These are phyloP conservation scores for Eudasyphora cyanicolor DNA, from an alignment of 2,888 invertebrate genomes.

Conservation along the genomic window DNA sequence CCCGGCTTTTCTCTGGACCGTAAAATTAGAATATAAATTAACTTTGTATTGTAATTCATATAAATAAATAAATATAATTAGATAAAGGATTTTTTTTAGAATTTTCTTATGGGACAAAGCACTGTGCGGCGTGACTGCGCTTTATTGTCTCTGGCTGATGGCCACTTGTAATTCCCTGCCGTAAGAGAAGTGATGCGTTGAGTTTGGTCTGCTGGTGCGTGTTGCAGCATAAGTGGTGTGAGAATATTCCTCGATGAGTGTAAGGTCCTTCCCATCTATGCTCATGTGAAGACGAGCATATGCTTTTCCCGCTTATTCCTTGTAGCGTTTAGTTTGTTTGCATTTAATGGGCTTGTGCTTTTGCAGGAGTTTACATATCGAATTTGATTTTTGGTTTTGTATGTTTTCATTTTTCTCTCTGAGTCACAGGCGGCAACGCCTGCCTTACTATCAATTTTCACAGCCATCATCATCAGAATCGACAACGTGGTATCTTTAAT, in stretches of 20 bases:
- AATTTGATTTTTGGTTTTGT: slow-evolving; percentile 55
- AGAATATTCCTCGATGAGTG: slow-evolving; percentile 21
- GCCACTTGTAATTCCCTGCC: slow-evolving; percentile 53
- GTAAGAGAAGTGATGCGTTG: neutral
- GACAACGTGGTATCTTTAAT: slow-evolving; percentile 45
- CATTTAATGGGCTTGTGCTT: slow-evolving; percentile 52
- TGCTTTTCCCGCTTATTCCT: slow-evolving; percentile 49
- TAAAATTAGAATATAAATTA: no score
- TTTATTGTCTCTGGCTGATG: slow-evolving; percentile 30
- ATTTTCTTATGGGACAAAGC: no score
- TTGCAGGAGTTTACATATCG: slow-evolving; percentile 14
- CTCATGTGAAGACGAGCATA: slow-evolving; percentile 60
- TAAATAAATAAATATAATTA: no score
- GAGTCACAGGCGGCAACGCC: neutral
- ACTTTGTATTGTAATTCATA: no score
- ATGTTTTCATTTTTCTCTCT: slow-evolving; percentile 20
- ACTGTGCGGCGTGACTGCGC: neutral
- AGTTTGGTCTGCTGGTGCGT: slow-evolving; percentile 53
- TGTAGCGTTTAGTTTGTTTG: slow-evolving; percentile 47
- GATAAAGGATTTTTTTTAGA: no score
- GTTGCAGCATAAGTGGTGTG: slow-evolving; percentile 49
- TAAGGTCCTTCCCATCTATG: neutral
- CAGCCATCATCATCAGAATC: slow-evolving; percentile 13
- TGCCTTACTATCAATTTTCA: slow-evolving; percentile 49
- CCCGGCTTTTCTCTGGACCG: no score